A percentile compares a stretch with the other conserved stretches of the same genome.
These are phyloP conservation scores for Xestobium rufovillosum DNA, from an alignment of 2,888 invertebrate species.

Conservation along the genomic window DNA sequence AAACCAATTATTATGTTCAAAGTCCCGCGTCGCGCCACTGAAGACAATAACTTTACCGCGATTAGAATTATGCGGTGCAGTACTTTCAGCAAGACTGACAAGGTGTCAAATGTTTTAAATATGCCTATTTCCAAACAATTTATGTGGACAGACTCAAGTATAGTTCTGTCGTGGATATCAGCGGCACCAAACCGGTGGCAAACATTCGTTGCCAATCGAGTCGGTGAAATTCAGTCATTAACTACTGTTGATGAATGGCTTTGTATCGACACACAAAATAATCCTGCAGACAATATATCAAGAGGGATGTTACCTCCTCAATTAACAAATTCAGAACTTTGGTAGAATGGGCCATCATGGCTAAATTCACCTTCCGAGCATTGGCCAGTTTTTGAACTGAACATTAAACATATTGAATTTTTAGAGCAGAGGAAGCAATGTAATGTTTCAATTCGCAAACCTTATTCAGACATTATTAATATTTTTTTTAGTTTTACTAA, in stretches of 20 bases:
- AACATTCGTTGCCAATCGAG: slow-evolving; percentile 8
- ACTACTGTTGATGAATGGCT: not conserved
- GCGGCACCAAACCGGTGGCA: slow-evolving; percentile 3
- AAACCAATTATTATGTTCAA: too few relatives aligned
- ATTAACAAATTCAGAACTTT: not conserved
- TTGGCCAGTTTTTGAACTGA: not conserved
- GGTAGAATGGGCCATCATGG: not conserved
- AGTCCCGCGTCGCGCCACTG: too few relatives aligned
- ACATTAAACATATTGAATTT: too few relatives aligned
- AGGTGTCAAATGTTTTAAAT: too few relatives aligned
- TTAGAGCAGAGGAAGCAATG: too few relatives aligned
- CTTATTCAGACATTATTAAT: too few relatives aligned
- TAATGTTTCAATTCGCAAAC: too few relatives aligned
- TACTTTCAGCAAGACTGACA: too few relatives aligned
- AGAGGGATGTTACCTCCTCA: not conserved
- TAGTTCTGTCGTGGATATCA: not conserved
- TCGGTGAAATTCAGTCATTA: slow-evolving; percentile 5
- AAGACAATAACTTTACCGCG: too few relatives aligned
- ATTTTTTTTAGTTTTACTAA: too few relatives aligned
- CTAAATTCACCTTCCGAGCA: not conserved
- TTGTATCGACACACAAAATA: slow-evolving; percentile 1
- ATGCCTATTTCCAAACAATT: too few relatives aligned
- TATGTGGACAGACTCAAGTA: slow-evolving; percentile 1
- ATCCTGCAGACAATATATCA: slow-evolving; percentile 8
- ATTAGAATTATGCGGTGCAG: too few relatives aligned